Base-by-base conservation (phyloP, 2,797 vertebrate species). In the Enteromius mattozi region DNA sequence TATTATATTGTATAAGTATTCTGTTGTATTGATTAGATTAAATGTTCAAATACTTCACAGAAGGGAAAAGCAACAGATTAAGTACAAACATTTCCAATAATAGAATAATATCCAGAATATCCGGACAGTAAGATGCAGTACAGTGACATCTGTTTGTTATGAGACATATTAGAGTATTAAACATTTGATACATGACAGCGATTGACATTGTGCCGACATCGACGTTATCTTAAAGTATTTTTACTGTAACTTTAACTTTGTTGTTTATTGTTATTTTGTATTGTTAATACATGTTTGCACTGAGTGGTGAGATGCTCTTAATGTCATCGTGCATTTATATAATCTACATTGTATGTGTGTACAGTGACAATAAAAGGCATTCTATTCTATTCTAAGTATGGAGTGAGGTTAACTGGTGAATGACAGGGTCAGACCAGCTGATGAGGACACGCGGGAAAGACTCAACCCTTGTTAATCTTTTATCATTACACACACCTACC, bases 71-170 rank as follows among this genome's bases (percentile, higher is more conserved):
- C 21, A 35, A 51, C 78, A 68, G 45, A 80, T 54, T 33, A 17
- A 54, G 17, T 33, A 0, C 21, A 80, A 4, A 30, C 2, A 78
- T 42, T 77, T 61, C 35, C 35, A 77, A 6, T 27, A 19, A 27
- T 3, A 59, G 21, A 30, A 14, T 19, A 27, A 27, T 27, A 27
- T 37, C 35, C 6, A 37, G 35, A 51, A 74, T 35, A 51, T 21
- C 17, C 37, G 24, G 37, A 69, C 33, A 74, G 71, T 24, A 35
- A 27, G 21, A 56, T 27, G 47, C 9, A 27, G 17, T 79, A 49
- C 27, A 6, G 45, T 17, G 40, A 59, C 68, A 81, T 81, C 37
- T 61, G 68, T 72, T 37, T 33, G 24, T 61, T 47, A 61, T 61
- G 21, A 80, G 7, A 37, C 35, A 37, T 37, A 37, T 37, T 37